phyloP scores from a whole-genome alignment of 2,113 vertebrate species.

The Dromas ardeola region DNA sequence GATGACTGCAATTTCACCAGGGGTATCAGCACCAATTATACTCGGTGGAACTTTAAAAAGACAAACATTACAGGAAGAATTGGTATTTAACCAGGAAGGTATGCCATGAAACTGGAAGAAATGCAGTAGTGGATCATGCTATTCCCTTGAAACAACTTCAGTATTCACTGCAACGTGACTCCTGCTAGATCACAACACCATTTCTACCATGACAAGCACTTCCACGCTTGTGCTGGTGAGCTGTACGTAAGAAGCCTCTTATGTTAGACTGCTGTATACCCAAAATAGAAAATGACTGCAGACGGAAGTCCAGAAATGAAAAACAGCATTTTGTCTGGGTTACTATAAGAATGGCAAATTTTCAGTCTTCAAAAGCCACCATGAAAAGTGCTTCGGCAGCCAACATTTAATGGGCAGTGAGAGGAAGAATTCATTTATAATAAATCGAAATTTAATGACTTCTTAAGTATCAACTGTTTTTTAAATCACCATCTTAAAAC shows the following conservation, averaged over 20 bases:
- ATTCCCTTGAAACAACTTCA: neutral
- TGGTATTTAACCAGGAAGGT: neutral
- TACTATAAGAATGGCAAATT: neutral
- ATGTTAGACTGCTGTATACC: neutral
- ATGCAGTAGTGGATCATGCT: neutral
- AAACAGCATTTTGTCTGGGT: neutral
- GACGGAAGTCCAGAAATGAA: neutral
- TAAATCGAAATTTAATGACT: neutral
- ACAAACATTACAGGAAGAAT: slow-evolving; percentile 9
- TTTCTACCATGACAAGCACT: neutral
- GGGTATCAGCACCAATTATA: slow-evolving; percentile 70
- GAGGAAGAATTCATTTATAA: neutral
- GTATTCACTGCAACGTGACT: neutral
- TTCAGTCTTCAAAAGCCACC: neutral
- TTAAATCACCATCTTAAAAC: neutral
- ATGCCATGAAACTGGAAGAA: neutral
- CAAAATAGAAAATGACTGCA: neutral
- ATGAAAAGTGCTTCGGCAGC: neutral
- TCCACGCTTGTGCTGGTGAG: neutral
- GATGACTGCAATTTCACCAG: slow-evolving; percentile 79
- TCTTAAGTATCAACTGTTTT: neutral
- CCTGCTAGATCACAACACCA: neutral
- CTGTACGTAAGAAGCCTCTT: rapidly evolving
- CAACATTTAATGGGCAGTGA: neutral
- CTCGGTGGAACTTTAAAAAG: slow-evolving; percentile 86